Conservation (phyloP, 2,113 vertebrate species). For the Orthochromis indermauri region DNA sequence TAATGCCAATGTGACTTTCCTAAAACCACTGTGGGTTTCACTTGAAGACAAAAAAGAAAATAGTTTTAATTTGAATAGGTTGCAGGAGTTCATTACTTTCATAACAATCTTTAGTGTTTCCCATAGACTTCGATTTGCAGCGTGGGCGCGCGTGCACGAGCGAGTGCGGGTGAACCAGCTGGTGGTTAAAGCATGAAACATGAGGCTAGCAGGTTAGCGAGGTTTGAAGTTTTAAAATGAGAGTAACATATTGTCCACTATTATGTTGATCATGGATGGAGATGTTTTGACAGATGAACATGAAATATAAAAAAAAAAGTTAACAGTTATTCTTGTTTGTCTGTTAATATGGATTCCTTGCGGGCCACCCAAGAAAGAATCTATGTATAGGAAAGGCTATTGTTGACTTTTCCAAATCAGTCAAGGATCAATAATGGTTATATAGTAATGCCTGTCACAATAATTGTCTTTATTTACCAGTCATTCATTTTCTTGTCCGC, state of each 20-base stretch:
- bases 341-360: not conserved
- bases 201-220: not conserved
- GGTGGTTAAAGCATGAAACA: not conserved
- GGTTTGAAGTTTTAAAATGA: not conserved
- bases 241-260: not conserved
- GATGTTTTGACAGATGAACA: not conserved
- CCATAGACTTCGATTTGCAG: not conserved
- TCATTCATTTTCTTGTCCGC: not conserved
- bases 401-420: not conserved
- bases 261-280: not conserved
- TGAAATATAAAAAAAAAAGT: not conserved
- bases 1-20: conserved; percentile 32
- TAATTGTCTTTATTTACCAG: not conserved
- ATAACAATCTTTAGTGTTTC: not conserved
- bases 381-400: not conserved
- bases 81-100: not conserved
- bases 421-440: not conserved
- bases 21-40: not conserved
- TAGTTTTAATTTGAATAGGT: not conserved
- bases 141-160: not conserved
- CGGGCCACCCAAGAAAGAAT: not conserved
- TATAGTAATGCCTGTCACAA: not conserved
- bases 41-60: not conserved
- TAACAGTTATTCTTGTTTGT: not conserved
- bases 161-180: not conserved